phyloP scores from a whole-genome alignment of 2,888 invertebrate genomes.

The Macrosiphum euphorbiae region DNA sequence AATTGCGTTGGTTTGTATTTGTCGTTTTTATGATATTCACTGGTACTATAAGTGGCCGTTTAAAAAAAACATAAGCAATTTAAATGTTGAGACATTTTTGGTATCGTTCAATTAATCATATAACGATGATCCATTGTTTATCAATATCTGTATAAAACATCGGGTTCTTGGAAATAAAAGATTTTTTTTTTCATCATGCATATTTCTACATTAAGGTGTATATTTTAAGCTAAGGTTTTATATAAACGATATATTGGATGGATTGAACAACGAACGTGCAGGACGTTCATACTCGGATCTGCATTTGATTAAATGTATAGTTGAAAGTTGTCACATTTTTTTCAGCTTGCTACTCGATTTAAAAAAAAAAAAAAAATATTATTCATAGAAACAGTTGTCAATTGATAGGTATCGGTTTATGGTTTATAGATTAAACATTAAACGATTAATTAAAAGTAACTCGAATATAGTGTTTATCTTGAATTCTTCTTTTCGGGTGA shows the following conservation, averaged over 20 bases:
- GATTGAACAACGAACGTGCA: too few relatives aligned
- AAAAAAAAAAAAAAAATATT: not conserved
- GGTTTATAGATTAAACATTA: not conserved
- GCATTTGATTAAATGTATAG: too few relatives aligned
- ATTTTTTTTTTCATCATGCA: not conserved
- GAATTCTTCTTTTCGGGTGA: not conserved
- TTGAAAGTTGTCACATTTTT: too few relatives aligned
- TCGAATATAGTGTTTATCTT: not conserved
- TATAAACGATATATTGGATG: too few relatives aligned
- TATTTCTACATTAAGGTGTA: too few relatives aligned
- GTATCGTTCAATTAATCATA: not conserved
- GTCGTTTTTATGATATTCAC: not conserved
- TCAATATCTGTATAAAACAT: not conserved
- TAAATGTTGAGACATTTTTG: not conserved
- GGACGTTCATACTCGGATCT: too few relatives aligned
- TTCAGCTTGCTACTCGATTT: not conserved
- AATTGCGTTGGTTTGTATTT: not conserved
- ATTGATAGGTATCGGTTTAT: not conserved
- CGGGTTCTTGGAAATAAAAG: not conserved
- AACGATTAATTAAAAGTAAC: not conserved
- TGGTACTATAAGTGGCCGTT: not conserved
- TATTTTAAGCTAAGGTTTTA: too few relatives aligned
- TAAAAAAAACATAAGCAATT: not conserved
- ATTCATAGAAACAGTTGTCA: not conserved
- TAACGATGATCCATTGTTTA: not conserved